Conservation (phyloP, 2,113 vertebrate genomes). For the Laticauda laticaudata region DNA sequence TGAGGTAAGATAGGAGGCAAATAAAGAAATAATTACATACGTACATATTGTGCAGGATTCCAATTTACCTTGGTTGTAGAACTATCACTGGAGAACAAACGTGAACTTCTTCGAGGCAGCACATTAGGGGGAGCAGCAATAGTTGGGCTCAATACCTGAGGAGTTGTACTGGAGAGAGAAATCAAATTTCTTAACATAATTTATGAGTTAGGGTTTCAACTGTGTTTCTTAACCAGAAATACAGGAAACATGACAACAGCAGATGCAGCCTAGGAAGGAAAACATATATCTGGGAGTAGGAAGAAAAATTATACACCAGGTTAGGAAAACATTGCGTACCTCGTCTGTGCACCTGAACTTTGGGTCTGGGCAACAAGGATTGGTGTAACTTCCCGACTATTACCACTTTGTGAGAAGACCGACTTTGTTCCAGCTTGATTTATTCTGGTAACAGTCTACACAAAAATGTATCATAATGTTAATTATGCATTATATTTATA, state of each 20-base stretch:
- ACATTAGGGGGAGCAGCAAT: conserved; percentile 94
- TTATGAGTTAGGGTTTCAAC: neutral
- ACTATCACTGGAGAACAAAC: conserved; percentile 96
- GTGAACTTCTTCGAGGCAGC: conserved; percentile 92
- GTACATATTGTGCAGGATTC: neutral
- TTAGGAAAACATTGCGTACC: conserved; percentile 67
- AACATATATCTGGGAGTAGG: neutral
- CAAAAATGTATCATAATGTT: conserved; percentile 37
- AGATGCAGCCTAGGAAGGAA: neutral
- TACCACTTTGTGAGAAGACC: conserved; percentile 95
- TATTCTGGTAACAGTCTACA: conserved; percentile 90
- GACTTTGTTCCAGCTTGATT: conserved; percentile 91
- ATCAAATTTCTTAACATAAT: neutral
- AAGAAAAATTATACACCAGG: neutral
- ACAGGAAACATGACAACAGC: neutral
- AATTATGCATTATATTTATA: neutral
- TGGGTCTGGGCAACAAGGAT: conserved; percentile 94
- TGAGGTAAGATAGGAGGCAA: neutral
- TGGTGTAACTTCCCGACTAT: conserved; percentile 92
- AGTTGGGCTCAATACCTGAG: conserved; percentile 97
- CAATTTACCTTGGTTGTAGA: conserved; percentile 92
- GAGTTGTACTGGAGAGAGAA: conserved; percentile 79
- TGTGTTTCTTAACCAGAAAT: neutral
- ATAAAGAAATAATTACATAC: neutral
- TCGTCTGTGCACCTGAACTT: conserved; percentile 93